Evolutionary conservation across 2,888 invertebrate genomes (phyloP).

Genomic region (Sericinus montela): DNA sequence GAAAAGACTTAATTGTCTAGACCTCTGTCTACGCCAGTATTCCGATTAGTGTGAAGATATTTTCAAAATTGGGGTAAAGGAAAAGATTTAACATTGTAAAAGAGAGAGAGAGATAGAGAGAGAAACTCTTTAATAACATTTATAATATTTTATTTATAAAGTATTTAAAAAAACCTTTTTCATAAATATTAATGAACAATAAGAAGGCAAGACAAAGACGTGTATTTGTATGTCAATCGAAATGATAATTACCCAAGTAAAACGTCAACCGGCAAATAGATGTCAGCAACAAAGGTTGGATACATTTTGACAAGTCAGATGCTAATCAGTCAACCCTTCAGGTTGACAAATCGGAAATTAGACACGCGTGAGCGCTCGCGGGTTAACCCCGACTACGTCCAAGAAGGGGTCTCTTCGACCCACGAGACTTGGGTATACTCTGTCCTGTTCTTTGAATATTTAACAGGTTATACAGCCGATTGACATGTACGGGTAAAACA

Average conservation of each 20-base stretch:
- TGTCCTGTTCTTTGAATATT: slow-evolving; percentile 75
- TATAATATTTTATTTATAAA: no score
- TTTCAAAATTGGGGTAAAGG: no score
- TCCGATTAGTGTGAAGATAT: no score
- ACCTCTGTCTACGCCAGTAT: no score
- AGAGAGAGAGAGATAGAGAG: no score
- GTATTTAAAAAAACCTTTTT: no score
- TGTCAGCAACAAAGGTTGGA: slow-evolving; percentile 58
- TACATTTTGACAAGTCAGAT: slow-evolving; percentile 71
- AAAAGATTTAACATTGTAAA: no score
- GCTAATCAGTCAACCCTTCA: slow-evolving; percentile 76
- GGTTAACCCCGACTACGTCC: slow-evolving; percentile 56
- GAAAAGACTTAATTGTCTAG: no score
- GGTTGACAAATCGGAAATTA: slow-evolving; percentile 78
- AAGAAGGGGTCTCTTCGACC: slow-evolving; percentile 46
- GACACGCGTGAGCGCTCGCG: slow-evolving; percentile 72
- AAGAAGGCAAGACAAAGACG: neutral
- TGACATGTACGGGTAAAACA: slow-evolving; percentile 37
- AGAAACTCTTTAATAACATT: no score
- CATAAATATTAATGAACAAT: no score
- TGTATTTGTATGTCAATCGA: slow-evolving; percentile 11
- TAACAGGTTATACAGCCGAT: slow-evolving; percentile 57
- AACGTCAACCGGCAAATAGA: slow-evolving; percentile 14
- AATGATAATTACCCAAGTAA: slow-evolving; percentile 13
- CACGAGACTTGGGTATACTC: slow-evolving; percentile 50